A percentile compares a stretch with the other conserved stretches of the same genome.
Conservation (phyloP, 2,888 invertebrate genomes). For the Lepas anatifera region DNA sequence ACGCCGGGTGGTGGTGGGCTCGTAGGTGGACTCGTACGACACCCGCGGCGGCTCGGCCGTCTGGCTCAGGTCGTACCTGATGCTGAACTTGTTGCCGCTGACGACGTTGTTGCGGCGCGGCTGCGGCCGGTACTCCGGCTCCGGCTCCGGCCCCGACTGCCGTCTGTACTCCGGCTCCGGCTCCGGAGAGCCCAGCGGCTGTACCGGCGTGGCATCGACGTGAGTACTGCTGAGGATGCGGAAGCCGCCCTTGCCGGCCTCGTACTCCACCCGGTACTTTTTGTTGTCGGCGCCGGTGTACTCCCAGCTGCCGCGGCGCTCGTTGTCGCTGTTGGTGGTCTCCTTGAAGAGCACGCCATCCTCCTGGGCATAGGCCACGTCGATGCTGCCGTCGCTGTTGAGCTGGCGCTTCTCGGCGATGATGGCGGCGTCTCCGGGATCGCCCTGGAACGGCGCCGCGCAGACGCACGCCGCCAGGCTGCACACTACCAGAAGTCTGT, state of each 20-base stretch:
- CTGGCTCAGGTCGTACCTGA: slow-evolving; percentile 1
- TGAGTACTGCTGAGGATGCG: neutral
- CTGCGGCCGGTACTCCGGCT: neutral
- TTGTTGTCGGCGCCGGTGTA: slow-evolving; percentile 1
- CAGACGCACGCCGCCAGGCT: neutral
- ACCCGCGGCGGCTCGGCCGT: neutral
- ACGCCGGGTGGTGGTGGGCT: neutral
- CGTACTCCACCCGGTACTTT: slow-evolving; percentile 6
- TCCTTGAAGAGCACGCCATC: slow-evolving; percentile 10
- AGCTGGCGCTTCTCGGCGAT: neutral
- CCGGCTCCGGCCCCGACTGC: neutral
- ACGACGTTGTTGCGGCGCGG: neutral
- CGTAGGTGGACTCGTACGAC: neutral
- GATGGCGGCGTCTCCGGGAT: neutral
- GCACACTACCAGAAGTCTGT: slow-evolving; percentile 8
- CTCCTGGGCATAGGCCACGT: slow-evolving; percentile 9
- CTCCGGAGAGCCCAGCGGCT: neutral
- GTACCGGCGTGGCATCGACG: neutral
- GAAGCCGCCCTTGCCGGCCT: slow-evolving; percentile 2
- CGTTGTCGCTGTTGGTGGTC: neutral
- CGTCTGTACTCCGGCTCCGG: neutral
- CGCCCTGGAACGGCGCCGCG: neutral
- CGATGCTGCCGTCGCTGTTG: neutral
- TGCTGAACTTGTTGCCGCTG: neutral
- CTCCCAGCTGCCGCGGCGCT: neutral